Base-by-base conservation (phyloP, 2,888 invertebrate species). In the Tetragnatha montana region DNA sequence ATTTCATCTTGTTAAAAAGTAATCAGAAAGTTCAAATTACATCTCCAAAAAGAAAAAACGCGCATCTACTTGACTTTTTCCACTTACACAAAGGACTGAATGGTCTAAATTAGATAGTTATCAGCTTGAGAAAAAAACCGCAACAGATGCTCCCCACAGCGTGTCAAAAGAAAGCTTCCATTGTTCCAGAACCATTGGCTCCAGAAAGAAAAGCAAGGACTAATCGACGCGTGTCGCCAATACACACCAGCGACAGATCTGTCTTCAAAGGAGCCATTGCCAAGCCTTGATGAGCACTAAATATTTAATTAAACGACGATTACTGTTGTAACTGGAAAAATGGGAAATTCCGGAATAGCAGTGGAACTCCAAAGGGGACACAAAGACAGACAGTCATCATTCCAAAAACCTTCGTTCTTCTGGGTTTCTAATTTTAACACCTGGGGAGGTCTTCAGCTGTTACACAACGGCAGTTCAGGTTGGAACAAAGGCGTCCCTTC, bases 211-310 rank as follows among this genome's bases (percentile, higher is more conserved):
- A 60, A 60, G 60, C 14, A 17, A 17, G 60, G 60, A 60, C 60
- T 60, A 60, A 60, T 60, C 17, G 60, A 60, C 60, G 60, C 60
- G 60, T 60, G 60, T 60, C 60, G 14, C 60, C 14, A 60, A 60
- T 60, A 60, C 60, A 60, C 60, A 60, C 60, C 14, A 60, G 60
- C 60, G 60, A 60, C 12, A 12, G 17, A 60, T 60, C 60, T 17
- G 60, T 60, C 60, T 60, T 60, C 60, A 60, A 60, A 12, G 12
- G 60, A 60, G 60, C 60, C 60, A 17, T 60, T 60, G 60, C 60
- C 60, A 60, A 60, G 60, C 60, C 60, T 60, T 60, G 60, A 60
- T 60, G 60, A 60, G 60, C 60, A 60, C 60, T 60, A 60, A 60
- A 60, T 60, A 60, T 60, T 10, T 60, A 60, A 60, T 60, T 60